These are phyloP conservation scores for Diloba caeruleocephala DNA, from an alignment of 2,888 invertebrate genomes.

Conservation along the genomic window DNA sequence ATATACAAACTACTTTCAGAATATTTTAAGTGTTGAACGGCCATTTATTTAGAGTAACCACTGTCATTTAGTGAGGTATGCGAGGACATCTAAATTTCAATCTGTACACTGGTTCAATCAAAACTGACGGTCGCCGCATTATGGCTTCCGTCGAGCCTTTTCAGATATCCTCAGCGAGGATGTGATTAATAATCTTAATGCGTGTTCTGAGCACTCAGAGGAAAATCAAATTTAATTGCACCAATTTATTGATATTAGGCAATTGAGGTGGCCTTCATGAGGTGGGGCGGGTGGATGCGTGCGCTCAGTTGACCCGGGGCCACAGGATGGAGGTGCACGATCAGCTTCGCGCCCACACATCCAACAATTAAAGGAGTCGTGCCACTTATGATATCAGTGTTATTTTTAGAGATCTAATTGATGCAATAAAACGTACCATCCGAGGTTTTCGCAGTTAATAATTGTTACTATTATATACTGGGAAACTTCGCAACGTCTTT, in stretches of 20 bases:
- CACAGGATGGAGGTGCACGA: conserved; percentile 29
- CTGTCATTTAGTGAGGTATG: conserved; percentile 35
- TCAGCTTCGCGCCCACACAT: conserved; percentile 40
- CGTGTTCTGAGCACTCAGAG: conserved; percentile 33
- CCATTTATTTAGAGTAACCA: conserved; percentile 18
- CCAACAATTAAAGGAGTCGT: conserved; percentile 42
- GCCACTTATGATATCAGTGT: conserved; percentile 34
- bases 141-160: conserved; percentile 35
- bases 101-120: conserved; percentile 29
- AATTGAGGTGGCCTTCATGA: conserved; percentile 43
- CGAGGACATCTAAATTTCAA: conserved; percentile 39
- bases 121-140: conserved; percentile 26
- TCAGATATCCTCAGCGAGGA: conserved; percentile 34
- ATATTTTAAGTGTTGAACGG: conserved; percentile 12
- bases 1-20: background rate
- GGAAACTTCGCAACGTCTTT: too few species aligned
- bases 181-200: conserved; percentile 30
- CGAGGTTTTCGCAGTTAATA: conserved; percentile 18
- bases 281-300: conserved; percentile 23
- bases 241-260: conserved; percentile 37
- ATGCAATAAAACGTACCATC: conserved; percentile 35
- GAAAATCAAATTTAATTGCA: conserved; percentile 46
- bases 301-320: conserved; percentile 39
- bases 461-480: conserved; percentile 22
- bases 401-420: conserved; percentile 49